Percentiles rank a stretch among this genome's conserved stretches.
Conservation (phyloP, 2,113 vertebrate species). For the Raphicerus campestris region DNA sequence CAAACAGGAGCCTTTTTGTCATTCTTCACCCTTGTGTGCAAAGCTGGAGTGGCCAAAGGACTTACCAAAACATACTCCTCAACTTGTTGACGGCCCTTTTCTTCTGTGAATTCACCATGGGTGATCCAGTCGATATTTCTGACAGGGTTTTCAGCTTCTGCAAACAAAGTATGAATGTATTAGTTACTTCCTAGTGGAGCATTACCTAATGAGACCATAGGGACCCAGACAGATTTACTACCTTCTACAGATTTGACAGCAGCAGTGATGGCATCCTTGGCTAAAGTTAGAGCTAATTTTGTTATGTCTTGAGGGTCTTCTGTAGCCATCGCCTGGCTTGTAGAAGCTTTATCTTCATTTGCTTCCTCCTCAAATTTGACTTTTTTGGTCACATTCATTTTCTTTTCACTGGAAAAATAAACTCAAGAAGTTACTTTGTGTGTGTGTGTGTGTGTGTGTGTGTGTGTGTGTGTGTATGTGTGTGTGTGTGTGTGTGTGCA, state of each 20-base stretch:
- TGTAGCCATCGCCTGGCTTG: background rate
- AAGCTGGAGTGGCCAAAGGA: background rate
- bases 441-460: background rate
- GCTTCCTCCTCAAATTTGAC: background rate
- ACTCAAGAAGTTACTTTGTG: background rate
- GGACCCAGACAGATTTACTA: background rate
- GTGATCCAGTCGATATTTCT: conserved; percentile 78
- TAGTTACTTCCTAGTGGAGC: background rate
- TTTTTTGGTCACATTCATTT: background rate
- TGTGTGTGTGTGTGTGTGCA: accelerated
- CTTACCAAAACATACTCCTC: conserved; percentile 81
- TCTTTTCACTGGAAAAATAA: conserved; percentile 40
- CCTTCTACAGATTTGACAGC: conserved; percentile 51
- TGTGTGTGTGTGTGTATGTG: background rate
- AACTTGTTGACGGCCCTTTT: conserved; percentile 81
- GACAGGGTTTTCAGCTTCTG: conserved; percentile 19
- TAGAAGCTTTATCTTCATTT: background rate
- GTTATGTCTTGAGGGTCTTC: background rate
- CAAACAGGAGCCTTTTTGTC: background rate
- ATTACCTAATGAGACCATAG: background rate
- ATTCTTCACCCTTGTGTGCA: background rate
- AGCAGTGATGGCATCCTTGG: accelerated
- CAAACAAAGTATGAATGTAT: conserved; percentile 38
- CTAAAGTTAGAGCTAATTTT: background rate
- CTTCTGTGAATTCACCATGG: conserved; percentile 81